These are phyloP conservation scores for Hemibagrus guttatus DNA, from an alignment of 2,797 vertebrate species.

Conservation along the genomic window DNA sequence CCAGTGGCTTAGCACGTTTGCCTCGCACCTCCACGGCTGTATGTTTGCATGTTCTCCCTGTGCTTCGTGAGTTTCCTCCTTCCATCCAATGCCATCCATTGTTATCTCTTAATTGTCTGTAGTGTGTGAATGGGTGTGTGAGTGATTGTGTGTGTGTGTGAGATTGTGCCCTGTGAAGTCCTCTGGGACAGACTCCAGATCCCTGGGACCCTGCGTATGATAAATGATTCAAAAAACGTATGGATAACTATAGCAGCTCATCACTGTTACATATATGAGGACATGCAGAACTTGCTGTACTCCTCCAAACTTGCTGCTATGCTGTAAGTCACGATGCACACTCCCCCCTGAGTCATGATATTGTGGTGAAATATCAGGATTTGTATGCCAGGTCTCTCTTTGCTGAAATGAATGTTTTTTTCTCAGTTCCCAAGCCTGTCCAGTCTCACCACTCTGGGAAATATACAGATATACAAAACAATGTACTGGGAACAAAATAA, in stretches of 20 bases:
- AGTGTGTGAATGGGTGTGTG: too few relatives aligned
- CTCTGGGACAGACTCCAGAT: too few relatives aligned
- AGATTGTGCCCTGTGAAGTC: too few relatives aligned
- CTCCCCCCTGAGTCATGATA: neutral
- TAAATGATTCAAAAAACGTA: too few relatives aligned
- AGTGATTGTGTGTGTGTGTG: too few relatives aligned
- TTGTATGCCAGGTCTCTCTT: neutral
- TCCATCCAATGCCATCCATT: too few relatives aligned
- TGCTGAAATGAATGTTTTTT: neutral
- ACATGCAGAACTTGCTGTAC: neutral
- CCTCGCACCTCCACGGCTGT: too few relatives aligned
- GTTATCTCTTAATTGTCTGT: too few relatives aligned
- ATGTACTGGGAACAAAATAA: neutral
- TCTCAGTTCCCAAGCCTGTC: neutral
- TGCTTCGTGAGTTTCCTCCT: too few relatives aligned
- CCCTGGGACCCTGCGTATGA: too few relatives aligned
- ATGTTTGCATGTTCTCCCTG: too few relatives aligned
- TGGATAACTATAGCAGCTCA: neutral
- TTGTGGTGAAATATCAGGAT: neutral
- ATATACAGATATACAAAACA: conserved; percentile 8
- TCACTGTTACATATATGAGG: neutral
- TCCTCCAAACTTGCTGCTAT: neutral
- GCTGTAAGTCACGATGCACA: neutral
- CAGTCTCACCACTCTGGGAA: neutral
- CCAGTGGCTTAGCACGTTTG: too few relatives aligned